phyloP scores from a whole-genome alignment of 2,113 vertebrate species.

The Petrocephalus microphthalmus region DNA sequence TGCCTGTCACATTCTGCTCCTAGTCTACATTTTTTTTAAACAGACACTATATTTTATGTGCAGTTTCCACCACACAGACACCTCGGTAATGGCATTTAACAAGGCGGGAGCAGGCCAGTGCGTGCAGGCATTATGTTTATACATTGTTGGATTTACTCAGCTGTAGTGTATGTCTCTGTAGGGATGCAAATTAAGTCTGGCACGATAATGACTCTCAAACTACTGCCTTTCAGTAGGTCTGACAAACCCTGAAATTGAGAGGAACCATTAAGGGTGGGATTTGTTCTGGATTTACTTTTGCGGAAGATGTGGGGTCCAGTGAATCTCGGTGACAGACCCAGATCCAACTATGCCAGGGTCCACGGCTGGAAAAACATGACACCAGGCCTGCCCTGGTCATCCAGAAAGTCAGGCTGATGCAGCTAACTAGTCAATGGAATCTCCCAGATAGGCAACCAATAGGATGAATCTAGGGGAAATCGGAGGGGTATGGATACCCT shows the following conservation, averaged over 20 bases:
- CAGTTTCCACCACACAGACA: constrained; percentile 42
- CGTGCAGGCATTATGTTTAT: background rate
- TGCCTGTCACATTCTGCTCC: constrained; percentile 40
- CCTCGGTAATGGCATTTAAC: constrained; percentile 34
- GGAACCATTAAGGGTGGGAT: background rate
- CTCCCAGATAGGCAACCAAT: background rate
- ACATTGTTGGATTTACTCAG: background rate
- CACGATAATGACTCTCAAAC: constrained; percentile 1
- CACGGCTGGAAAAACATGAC: background rate
- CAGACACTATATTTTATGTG: constrained; percentile 31
- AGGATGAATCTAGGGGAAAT: background rate
- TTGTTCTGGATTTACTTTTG: background rate
- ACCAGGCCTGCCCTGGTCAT: background rate
- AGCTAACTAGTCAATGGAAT: background rate
- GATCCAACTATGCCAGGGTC: background rate
- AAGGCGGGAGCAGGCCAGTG: constrained; percentile 18
- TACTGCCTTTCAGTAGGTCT: constrained; percentile 12
- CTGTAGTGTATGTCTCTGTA: background rate
- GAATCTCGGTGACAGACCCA: background rate
- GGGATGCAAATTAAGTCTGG: background rate
- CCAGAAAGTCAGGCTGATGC: background rate
- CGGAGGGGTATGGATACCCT: background rate
- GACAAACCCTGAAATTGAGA: background rate
- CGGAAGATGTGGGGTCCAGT: background rate
- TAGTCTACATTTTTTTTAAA: constrained; percentile 41